phyloP scores from a whole-genome alignment of 2,113 vertebrate species.

The Xenopus borealis region DNA sequence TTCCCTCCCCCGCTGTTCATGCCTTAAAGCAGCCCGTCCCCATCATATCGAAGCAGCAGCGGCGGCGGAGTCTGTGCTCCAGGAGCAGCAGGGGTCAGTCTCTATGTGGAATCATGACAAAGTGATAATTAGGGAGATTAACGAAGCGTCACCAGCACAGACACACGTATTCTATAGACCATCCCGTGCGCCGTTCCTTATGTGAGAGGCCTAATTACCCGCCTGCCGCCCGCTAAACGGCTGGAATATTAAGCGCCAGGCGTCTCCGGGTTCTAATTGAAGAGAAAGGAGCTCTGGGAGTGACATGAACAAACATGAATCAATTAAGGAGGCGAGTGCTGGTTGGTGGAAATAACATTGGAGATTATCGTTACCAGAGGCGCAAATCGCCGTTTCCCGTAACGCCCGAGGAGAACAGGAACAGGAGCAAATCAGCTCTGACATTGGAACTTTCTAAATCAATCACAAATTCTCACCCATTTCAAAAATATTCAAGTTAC shows the following conservation, averaged over 20 bases:
- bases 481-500: no score
- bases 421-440: neutral
- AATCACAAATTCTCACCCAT: no score
- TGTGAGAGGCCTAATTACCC: neutral
- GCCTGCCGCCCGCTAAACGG: neutral
- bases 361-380: slow-evolving; percentile 7
- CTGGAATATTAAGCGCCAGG: neutral
- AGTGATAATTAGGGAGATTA: neutral
- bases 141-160: neutral
- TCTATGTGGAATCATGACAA: neutral
- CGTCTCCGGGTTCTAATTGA: slow-evolving; percentile 5
- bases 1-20: no score
- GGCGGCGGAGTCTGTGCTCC: neutral
- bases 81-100: no score
- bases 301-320: slow-evolving; percentile 13
- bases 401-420: slow-evolving; percentile 11
- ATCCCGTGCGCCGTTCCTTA: neutral
- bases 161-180: neutral
- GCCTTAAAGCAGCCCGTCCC: neutral
- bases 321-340: slow-evolving; percentile 25
- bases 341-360: slow-evolving; percentile 18
- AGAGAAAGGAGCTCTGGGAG: neutral
- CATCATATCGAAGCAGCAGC: neutral
- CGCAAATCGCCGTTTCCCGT: neutral
- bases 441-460: neutral